Evolutionary conservation across 2,113 vertebrate species (phyloP), one percentile per base, ranked within the genome.

Genomic region (Monarcha castaneiventris): DNA sequence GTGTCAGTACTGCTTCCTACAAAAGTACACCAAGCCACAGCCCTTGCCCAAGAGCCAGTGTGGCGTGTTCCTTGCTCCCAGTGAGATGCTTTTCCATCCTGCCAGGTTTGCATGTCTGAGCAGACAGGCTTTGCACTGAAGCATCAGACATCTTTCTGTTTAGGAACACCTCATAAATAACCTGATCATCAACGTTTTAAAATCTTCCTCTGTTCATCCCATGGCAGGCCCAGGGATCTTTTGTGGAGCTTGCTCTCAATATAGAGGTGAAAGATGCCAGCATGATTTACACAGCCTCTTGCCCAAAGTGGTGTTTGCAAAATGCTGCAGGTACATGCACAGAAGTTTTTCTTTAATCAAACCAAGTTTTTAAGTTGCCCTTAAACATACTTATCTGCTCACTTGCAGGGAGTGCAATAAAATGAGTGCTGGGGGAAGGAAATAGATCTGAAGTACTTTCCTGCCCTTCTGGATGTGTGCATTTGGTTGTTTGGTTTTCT

Each of bases 131-230:
- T 62, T 84, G 29, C 43, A 16, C 27, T 29, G 35, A 66, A 74
- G 35, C 16, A 4, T 35, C 37, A 66, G 64, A n/a, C 30, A 22
- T 49, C 22, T 61, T 87, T 72, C 56, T 87, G 32, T 46, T 84
- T 46, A 87, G 82, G 54, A 54, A n/a, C n/a, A 30, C 22, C 29
- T 89, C 6, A 3, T 63, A 77, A 58, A 7, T 54, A 68, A 49
- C 11, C 11, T 1, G 3, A 33, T 69, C 9, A 16, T 13, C 0
- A 1, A 7, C 43, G 9, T 58, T 64, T 68, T 19, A 58, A 68
- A 68, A 16, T 37, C 33, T 67, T 76, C 11, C 29, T 27, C 48
- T 37, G 10, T 58, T 94, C 82, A 68, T 79, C 41, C 35, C 0
- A 0, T 1, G 10, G 41, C 29, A 84, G 62, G 17, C 2, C 0